phyloP scores from a whole-genome alignment of 2,888 invertebrate genomes.

The Oxycera nigricornis region DNA sequence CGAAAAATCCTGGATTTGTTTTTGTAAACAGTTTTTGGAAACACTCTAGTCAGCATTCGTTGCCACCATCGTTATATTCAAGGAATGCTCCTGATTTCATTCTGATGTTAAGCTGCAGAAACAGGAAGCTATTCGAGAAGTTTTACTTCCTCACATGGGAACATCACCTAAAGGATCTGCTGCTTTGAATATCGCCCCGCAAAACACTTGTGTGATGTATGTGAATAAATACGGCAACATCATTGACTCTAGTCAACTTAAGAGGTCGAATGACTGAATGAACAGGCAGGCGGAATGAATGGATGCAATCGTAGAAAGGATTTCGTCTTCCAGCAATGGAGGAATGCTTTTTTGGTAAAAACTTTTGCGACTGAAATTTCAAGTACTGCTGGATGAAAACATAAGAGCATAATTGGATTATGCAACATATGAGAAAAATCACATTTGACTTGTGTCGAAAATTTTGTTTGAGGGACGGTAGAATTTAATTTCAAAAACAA shows the following conservation, averaged over 20 bases:
- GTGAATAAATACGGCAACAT: slow-evolving; percentile 24
- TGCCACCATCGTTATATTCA: neutral
- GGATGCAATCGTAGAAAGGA: slow-evolving; percentile 24
- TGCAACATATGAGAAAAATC: slow-evolving; percentile 20
- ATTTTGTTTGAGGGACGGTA: neutral
- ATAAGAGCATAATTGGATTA: slow-evolving; percentile 30
- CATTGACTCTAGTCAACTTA: slow-evolving; percentile 26
- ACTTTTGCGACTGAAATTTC: slow-evolving; percentile 16
- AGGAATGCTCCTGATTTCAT: slow-evolving; percentile 2
- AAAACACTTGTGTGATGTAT: neutral
- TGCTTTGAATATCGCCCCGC: neutral
- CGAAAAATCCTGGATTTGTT: slow-evolving; percentile 14
- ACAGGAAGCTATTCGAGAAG: slow-evolving; percentile 21
- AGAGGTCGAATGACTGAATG: slow-evolving; percentile 15
- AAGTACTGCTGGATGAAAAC: slow-evolving; percentile 17
- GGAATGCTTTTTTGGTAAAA: slow-evolving; percentile 17
- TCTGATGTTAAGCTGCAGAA: neutral
- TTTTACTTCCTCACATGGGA: slow-evolving; percentile 30
- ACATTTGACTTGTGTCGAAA: slow-evolving; percentile 11
- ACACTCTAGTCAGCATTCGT: neutral
- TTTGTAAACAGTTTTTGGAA: slow-evolving; percentile 29
- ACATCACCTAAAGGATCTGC: slow-evolving; percentile 24
- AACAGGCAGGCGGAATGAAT: neutral
- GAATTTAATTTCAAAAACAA: neutral
- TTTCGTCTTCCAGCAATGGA: slow-evolving; percentile 14